phyloP scores from a whole-genome alignment of 2,113 vertebrate genomes.

The Saiga tatarica region DNA sequence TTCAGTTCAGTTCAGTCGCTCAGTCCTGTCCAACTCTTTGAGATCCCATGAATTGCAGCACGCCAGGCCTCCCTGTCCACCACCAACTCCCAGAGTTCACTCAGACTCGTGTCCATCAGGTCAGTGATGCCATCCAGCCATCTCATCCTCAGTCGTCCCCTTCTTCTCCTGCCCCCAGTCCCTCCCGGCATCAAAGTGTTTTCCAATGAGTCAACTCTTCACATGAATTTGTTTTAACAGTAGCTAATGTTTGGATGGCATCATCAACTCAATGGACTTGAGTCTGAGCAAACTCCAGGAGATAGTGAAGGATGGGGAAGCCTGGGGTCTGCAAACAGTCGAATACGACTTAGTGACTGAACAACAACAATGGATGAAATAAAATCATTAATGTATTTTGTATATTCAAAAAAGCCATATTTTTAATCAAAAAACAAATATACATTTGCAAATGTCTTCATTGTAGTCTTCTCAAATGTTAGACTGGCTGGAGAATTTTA shows the following conservation, averaged over 20 bases:
- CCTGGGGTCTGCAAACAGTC: not conserved
- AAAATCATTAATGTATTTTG: not conserved
- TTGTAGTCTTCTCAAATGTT: not conserved
- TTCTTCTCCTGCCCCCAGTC: no score
- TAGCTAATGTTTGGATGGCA: not conserved
- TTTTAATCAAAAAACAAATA: not conserved
- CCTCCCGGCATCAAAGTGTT: no score
- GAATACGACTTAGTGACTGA: fast-evolving
- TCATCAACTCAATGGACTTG: not conserved
- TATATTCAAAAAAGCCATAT: not conserved
- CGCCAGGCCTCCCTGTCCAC: no score
- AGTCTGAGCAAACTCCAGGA: not conserved
- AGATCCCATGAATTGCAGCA: no score
- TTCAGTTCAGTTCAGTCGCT: no score
- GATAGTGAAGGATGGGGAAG: not conserved
- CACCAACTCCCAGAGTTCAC: no score
- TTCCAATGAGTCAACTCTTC: no score
- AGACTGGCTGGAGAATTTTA: not conserved
- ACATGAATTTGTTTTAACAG: not conserved
- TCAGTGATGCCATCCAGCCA: no score
- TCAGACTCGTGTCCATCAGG: no score
- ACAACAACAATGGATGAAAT: not conserved
- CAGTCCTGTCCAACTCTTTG: no score
- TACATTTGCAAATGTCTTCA: not conserved
- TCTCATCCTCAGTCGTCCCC: no score